Conservation (phyloP, 2,888 invertebrate genomes). For the Drosophila rellima region DNA sequence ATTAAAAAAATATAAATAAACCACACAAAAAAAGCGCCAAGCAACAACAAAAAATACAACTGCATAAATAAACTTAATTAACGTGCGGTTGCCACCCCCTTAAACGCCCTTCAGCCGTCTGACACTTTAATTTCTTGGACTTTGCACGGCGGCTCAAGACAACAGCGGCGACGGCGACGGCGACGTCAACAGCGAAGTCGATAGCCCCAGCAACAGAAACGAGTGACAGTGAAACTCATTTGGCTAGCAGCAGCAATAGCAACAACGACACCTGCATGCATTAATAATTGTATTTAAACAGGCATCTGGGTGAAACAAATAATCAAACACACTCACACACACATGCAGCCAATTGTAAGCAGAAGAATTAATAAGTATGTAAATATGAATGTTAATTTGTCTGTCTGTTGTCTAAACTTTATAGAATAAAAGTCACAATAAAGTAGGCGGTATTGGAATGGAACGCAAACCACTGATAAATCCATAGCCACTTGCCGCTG, state of each 20-base stretch:
- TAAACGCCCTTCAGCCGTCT: conserved; percentile 37
- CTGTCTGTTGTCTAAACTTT: conserved; percentile 34
- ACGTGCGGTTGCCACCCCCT: conserved; percentile 58
- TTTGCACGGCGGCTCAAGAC: conserved; percentile 81
- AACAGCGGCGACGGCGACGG: conserved; percentile 31
- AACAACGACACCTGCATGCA: conserved; percentile 61
- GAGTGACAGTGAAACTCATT: conserved; percentile 60
- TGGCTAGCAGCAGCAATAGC: conserved; percentile 24
- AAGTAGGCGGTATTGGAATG: conserved; percentile 43
- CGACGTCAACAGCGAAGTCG: conserved; percentile 4
- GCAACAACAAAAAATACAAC: conserved; percentile 50
- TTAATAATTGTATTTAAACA: conserved; percentile 64
- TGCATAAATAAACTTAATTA: conserved; percentile 82
- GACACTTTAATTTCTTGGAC: conserved; percentile 77
- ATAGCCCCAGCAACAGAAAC: conserved; percentile 25
- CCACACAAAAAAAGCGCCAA: conserved; percentile 44
- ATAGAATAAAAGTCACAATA: conserved; percentile 48
- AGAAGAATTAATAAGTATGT: conserved; percentile 36
- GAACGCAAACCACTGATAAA: conserved; percentile 44
- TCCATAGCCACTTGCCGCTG: conserved; percentile 60
- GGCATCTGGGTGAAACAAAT: conserved; percentile 56
- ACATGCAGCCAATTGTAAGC: conserved; percentile 22
- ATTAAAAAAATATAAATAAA: conserved; percentile 71
- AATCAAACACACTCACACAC: conserved; percentile 23
- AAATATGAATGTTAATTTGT: conserved; percentile 44